Evolutionary conservation across 2,888 invertebrate genomes (phyloP).

Genomic region (Drosophila siamana): DNA sequence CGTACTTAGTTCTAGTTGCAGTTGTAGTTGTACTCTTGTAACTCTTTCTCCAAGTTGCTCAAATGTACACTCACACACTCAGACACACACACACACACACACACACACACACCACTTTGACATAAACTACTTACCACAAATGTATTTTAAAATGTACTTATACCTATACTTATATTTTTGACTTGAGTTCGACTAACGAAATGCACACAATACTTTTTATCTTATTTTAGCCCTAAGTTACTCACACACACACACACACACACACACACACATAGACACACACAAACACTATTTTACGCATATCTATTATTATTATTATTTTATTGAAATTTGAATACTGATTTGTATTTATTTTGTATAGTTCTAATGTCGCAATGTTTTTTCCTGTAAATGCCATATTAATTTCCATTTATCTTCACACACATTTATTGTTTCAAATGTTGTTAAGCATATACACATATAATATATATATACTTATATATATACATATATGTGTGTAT

Average conservation of each 20-base stretch:
- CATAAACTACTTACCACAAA: constrained; percentile 66
- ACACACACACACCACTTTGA: constrained; percentile 10
- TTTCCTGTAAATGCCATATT: constrained; percentile 54
- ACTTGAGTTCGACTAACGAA: constrained; percentile 67
- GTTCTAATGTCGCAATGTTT: constrained; percentile 37
- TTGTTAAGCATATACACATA: constrained; percentile 26
- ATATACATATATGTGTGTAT: too few species aligned
- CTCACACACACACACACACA: constrained; percentile 26
- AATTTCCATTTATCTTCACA: constrained; percentile 29
- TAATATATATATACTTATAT: constrained; percentile 6
- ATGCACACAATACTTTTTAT: constrained; percentile 51
- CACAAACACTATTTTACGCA: constrained; percentile 14
- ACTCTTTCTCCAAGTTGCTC: constrained; percentile 73
- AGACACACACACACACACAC: constrained; percentile 22
- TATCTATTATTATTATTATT: constrained; percentile 41
- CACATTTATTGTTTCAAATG: constrained; percentile 41
- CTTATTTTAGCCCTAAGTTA: constrained; percentile 64
- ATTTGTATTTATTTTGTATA: constrained; percentile 73
- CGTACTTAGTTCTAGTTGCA: constrained; percentile 59
- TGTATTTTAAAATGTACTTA: constrained; percentile 65
- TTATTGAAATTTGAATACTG: constrained; percentile 47
- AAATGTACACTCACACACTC: constrained; percentile 53
- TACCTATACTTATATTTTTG: constrained; percentile 46
- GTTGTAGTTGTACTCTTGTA: constrained; percentile 57
- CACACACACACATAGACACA: constrained; percentile 8